These are phyloP conservation scores for Minunthozetes semirufus DNA, from an alignment of 2,888 invertebrate species.

Conservation along the genomic window DNA sequence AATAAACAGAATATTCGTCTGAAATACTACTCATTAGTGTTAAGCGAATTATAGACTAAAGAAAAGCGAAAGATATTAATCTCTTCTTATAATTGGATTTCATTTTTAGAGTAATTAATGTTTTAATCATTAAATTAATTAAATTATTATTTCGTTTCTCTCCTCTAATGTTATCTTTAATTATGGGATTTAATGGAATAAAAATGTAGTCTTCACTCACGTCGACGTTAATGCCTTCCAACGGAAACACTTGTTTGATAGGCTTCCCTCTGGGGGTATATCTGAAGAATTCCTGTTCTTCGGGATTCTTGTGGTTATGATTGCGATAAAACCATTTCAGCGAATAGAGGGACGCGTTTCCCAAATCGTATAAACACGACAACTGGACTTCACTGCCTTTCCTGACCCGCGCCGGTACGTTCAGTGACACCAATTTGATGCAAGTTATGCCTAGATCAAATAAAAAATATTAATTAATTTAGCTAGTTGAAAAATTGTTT, in stretches of 20 bases:
- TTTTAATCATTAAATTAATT: too few relatives aligned
- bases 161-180: too few relatives aligned
- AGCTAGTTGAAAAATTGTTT: background rate
- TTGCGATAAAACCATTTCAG: conserved; percentile 31
- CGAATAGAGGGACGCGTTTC: conserved; percentile 30
- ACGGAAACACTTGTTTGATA: conserved; percentile 31
- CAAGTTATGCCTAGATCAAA: background rate
- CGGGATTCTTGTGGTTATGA: conserved; percentile 1
- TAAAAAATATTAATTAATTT: background rate
- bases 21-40: too few relatives aligned
- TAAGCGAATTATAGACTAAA: too few relatives aligned
- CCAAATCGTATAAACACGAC: conserved; percentile 29
- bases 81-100: too few relatives aligned
- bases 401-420: conserved; percentile 17
- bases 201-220: background rate
- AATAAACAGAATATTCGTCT: too few relatives aligned
- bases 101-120: too few relatives aligned
- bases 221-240: conserved; percentile 30
- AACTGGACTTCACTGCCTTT: conserved; percentile 26
- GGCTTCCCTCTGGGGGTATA: conserved; percentile 24
- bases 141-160: too few relatives aligned
- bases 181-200: background rate
- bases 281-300: conserved; percentile 32
- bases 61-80: too few relatives aligned
- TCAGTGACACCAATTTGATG: conserved; percentile 19